A percentile compares a stretch with the other conserved stretches of the same genome.
These are phyloP conservation scores for Formica selysi DNA, from an alignment of 1,140 invertebrate genomes.

Conservation along the genomic window DNA sequence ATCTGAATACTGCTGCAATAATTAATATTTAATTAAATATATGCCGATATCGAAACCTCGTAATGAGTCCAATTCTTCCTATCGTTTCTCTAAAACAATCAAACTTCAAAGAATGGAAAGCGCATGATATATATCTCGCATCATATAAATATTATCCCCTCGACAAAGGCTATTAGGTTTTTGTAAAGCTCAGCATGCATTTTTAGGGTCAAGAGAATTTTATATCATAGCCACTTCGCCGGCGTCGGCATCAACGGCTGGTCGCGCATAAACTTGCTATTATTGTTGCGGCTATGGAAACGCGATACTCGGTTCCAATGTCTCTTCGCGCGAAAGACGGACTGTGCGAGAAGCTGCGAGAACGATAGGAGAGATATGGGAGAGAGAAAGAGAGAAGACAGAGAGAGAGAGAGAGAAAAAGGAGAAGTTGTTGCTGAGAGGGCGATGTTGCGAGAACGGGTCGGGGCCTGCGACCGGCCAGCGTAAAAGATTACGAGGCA, in stretches of 20 bases:
- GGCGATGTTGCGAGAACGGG: constrained; percentile 37
- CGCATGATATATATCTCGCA: neutral
- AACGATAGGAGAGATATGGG: neutral
- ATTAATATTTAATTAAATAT: constrained; percentile 6
- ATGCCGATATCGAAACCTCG: neutral
- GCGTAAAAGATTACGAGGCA: constrained; percentile 77
- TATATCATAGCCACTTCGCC: no score
- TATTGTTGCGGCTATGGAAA: constrained; percentile 74
- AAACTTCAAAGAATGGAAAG: no score
- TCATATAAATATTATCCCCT: no score
- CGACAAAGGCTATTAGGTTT: neutral
- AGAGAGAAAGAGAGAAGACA: neutral
- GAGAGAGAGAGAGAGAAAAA: constrained; percentile 12
- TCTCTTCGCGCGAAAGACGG: constrained; percentile 46
- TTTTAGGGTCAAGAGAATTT: constrained; percentile 16
- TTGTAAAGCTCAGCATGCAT: neutral
- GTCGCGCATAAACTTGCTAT: constrained; percentile 63
- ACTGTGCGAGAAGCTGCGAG: constrained; percentile 35
- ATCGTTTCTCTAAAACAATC: neutral
- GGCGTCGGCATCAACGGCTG: constrained; percentile 8
- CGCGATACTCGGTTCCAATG: constrained; percentile 71
- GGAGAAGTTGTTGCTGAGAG: constrained; percentile 9
- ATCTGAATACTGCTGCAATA: neutral
- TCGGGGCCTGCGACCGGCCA: constrained; percentile 35
- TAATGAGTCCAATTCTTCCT: neutral